Evolutionary conservation across 2,113 vertebrate species (phyloP).

Genomic region (Gymnarchus niloticus): DNA sequence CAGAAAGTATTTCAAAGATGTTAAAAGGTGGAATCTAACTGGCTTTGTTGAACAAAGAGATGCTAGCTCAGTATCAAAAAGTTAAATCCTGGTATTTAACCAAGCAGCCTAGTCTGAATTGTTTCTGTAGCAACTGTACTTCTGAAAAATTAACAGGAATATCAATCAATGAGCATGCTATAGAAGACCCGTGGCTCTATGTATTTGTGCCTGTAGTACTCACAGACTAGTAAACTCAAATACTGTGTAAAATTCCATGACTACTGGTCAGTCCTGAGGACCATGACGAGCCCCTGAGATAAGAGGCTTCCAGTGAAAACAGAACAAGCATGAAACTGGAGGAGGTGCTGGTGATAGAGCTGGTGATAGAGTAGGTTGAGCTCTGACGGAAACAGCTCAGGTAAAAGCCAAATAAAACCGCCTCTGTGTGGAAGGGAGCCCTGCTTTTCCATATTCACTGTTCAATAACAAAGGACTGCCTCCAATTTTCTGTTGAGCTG

Average conservation of each 20-base stretch:
- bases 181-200: neutral
- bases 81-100: too few species aligned
- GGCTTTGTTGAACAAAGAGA: neutral
- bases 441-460: neutral
- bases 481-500: neutral
- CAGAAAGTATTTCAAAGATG: neutral
- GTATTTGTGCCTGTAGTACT: neutral
- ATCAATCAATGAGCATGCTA: neutral
- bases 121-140: neutral
- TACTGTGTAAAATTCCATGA: neutral
- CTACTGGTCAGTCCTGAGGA: neutral
- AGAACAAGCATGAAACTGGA: neutral
- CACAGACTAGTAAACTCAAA: neutral
- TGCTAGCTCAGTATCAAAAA: neutral
- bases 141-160: neutral
- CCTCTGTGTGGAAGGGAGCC: neutral
- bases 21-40: neutral
- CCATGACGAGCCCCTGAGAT: neutral
- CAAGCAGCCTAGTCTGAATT: neutral
- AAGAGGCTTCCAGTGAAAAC: neutral
- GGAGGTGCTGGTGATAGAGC: neutral
- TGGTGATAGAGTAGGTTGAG: neutral
- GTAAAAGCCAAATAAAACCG: neutral
- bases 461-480: neutral
- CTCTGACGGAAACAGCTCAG: neutral